Conservation (phyloP, 1,140 invertebrate species). For the Melitaea cinxia region DNA sequence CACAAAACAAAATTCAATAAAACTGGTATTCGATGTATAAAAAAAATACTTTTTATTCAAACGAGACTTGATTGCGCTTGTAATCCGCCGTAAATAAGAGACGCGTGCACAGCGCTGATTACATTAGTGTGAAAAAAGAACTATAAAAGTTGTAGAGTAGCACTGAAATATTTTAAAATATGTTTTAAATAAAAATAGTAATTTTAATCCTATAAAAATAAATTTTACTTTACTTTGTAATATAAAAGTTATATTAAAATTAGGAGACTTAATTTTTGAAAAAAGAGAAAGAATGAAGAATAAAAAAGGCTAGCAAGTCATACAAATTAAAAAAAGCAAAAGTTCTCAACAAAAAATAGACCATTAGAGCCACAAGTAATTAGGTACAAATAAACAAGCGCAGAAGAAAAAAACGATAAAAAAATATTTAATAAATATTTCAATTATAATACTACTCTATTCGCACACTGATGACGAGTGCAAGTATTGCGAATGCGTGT, state of each 20-base stretch:
- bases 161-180: not conserved
- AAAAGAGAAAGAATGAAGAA: no score
- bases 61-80: slow-evolving; percentile 64
- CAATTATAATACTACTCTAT: slow-evolving; percentile 7
- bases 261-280: no score
- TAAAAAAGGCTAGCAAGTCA: no score
- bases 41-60: slow-evolving; percentile 20
- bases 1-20: not conserved
- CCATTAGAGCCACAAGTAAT: no score
- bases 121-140: slow-evolving; percentile 55
- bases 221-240: no score
- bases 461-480: slow-evolving; percentile 55
- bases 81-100: slow-evolving; percentile 78
- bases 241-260: no score
- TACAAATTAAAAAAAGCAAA: no score
- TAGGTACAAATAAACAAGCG: no score
- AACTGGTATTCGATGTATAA: not conserved
- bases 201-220: no score
- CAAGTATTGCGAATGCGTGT: slow-evolving; percentile 63
- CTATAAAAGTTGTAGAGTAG: slow-evolving; percentile 43
- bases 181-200: not conserved
- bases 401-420: no score
- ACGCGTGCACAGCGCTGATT: slow-evolving; percentile 72
- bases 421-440: slow-evolving; percentile 12
- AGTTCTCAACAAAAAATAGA: no score